Conservation (phyloP, 37 sponge, comb jelly and placozoan species). For the Haliclona indistincta region DNA sequence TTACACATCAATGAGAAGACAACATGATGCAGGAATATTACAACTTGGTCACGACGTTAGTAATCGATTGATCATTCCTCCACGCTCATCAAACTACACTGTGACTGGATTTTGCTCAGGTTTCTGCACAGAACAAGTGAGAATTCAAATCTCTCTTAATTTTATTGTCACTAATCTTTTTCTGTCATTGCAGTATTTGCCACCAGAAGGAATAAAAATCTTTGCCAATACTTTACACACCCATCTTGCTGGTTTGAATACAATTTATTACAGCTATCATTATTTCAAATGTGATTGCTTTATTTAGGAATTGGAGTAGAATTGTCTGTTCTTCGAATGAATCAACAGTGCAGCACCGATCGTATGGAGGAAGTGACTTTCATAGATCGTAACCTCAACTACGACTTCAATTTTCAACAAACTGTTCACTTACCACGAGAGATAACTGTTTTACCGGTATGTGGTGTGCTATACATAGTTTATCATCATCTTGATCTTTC, state of each 20-base stretch:
- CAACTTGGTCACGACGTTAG: conserved; percentile 17
- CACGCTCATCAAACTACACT: conserved; percentile 11
- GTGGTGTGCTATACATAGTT: too few species aligned
- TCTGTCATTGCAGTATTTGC: conserved; percentile 13
- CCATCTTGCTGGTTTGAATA: conserved; percentile 41
- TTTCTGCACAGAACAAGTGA: conserved; percentile 33
- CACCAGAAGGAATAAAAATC: conserved; percentile 30
- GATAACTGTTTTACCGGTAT: conserved; percentile 39
- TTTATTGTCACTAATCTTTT: not conserved
- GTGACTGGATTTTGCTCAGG: conserved; percentile 7
- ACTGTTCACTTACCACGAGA: conserved; percentile 13
- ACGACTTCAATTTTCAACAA: conserved; percentile 78
- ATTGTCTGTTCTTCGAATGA: not conserved
- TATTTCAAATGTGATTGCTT: too few species aligned
- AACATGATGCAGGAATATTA: conserved; percentile 28
- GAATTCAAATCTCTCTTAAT: not conserved
- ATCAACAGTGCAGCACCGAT: not conserved
- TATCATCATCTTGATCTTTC: too few species aligned
- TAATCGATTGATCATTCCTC: conserved; percentile 37
- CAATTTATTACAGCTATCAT: not conserved
- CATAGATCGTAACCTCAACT: conserved; percentile 55
- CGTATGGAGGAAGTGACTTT: conserved; percentile 35
- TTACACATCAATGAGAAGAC: conserved; percentile 7
- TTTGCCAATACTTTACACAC: conserved; percentile 53
- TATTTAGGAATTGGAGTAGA: not conserved